A percentile compares a stretch with the other conserved stretches of the same genome.
These are phyloP conservation scores for Pseudochirops corinnae DNA, from an alignment of 2,797 vertebrate genomes.

Conservation along the genomic window DNA sequence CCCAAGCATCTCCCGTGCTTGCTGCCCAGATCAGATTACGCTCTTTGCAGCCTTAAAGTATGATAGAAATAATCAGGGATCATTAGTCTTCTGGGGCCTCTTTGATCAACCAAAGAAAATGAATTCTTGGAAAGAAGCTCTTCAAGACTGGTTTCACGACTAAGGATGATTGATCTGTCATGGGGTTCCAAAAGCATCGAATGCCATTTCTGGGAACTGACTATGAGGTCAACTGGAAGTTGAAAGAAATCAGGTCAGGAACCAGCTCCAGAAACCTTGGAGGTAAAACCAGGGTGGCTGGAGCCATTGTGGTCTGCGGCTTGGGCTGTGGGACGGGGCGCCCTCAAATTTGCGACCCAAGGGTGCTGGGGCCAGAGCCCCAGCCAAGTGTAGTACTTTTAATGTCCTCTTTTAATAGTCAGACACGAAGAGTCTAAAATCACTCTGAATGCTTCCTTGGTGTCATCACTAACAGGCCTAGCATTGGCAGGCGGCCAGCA, in stretches of 20 bases:
- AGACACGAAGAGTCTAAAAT: background rate
- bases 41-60: background rate
- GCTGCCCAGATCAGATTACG: background rate
- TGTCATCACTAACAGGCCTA: background rate
- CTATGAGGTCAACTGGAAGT: background rate
- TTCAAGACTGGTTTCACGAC: background rate
- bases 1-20: background rate
- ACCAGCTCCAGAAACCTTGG: background rate
- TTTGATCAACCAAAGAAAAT: background rate
- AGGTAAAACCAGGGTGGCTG: background rate
- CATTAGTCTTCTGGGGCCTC: background rate
- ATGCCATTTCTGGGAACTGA: background rate
- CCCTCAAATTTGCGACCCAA: background rate
- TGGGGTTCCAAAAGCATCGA: background rate
- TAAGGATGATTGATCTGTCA: background rate
- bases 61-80: background rate
- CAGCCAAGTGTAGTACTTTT: background rate
- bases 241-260: background rate
- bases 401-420: background rate
- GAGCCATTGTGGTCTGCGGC: background rate
- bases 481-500: background rate
- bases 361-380: background rate
- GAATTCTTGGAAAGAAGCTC: background rate
- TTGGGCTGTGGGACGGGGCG: background rate
- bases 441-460: background rate